Percentiles rank a stretch among this genome's conserved stretches.
Conservation (phyloP, 2,113 vertebrate species). For the Polyodon spathula region DNA sequence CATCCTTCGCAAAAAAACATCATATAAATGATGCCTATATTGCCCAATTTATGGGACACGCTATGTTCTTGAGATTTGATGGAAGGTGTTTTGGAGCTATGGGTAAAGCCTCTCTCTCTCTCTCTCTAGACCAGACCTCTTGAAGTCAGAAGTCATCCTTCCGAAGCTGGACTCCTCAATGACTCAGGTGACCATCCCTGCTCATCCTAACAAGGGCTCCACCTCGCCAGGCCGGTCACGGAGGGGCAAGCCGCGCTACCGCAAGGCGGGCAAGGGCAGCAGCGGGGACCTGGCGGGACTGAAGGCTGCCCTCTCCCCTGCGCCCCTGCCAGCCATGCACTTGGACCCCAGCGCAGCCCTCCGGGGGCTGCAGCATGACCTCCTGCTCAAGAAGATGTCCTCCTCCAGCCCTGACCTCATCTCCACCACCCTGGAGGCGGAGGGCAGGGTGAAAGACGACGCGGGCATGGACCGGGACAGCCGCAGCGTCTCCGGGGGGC, state of each 20-base stretch:
- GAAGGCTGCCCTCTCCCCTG: conserved; percentile 54
- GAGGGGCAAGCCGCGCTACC: conserved; percentile 75
- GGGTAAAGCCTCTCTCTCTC: background rate
- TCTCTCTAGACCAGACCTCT: conserved; percentile 71
- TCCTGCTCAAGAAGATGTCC: conserved; percentile 76
- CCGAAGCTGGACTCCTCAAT: conserved; percentile 83
- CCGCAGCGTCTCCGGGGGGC: conserved; percentile 24
- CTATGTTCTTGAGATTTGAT: no score
- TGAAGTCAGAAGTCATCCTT: conserved; percentile 84
- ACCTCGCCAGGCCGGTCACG: conserved; percentile 79
- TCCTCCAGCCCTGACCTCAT: conserved; percentile 86
- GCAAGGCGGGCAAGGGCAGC: conserved; percentile 76
- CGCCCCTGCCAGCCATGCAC: conserved; percentile 45
- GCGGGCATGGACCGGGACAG: conserved; percentile 14
- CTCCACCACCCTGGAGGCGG: conserved; percentile 69
- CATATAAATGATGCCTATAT: no score
- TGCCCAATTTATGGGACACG: no score
- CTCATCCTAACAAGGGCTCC: conserved; percentile 74
- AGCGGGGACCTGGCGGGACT: conserved; percentile 74
- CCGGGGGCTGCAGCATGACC: conserved; percentile 69
- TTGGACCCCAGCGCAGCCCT: conserved; percentile 62
- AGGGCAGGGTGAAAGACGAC: conserved; percentile 43
- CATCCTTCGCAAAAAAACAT: no score
- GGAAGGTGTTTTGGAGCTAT: background rate
- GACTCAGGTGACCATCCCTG: conserved; percentile 79